Base-by-base conservation (phyloP, 2,113 vertebrate genomes). In the Clarias macrocephalus region DNA sequence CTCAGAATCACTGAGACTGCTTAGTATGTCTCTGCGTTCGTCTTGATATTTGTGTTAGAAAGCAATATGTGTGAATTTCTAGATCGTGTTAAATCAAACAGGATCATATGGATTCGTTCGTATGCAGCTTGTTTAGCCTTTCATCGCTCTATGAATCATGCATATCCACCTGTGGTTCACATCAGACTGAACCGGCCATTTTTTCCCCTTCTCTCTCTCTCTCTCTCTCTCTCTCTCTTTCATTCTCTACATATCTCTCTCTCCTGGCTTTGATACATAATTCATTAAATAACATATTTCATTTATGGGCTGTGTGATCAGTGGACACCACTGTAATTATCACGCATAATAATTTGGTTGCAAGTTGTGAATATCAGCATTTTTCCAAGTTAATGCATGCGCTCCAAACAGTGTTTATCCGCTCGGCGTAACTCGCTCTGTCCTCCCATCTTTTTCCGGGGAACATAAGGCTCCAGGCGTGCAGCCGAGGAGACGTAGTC, bases 191-290 rank as follows among this genome's bases (percentile, higher is more conserved):
- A 93, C 87, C 88, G 77, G 0, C 89, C 91, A 89, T 92, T 91
- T 91, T 88, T 89, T 87, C 48, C 48, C 7, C 92, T 92, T 91
- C 89, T 92, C 92, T 91, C 91, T 92, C 91, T 90, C 90, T 90
- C 91, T 92, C 92, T 88, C 91, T 92, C 92, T 77, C 73, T 77
- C 48, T 77, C 25, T 42, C 70, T 42, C 33, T 19, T 37, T 54
- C 73, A 48, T 48, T 15, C 73, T 7, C 42, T 3, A 6, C 65
- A 65, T 25, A n/a, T 7, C 4, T 23, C 62, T 23, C 60, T 63
- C 19, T 63, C 62, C 21, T 63, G 92, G 89, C 90, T 92, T 95
- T 94, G 93, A 94, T 94, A 93, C 92, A 94, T 93, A 95, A 91
- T 91, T 91, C 87, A 91, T 89, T 84, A 63, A 62, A 54, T 62